These are phyloP conservation scores for Anhinga anhinga DNA, from an alignment of 2,113 vertebrate genomes.

Conservation along the genomic window DNA sequence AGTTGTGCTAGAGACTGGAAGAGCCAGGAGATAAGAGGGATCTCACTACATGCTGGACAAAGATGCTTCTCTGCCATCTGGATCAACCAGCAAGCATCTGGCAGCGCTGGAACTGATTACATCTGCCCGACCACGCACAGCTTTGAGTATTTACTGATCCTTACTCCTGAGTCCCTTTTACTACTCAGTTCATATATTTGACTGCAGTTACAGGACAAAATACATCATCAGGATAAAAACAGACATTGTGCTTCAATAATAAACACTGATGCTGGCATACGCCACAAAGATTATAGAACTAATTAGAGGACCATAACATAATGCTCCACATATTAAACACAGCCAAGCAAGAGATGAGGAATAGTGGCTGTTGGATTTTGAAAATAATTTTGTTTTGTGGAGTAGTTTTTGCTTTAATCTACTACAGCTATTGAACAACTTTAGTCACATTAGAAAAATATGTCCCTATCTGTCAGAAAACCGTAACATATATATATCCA, in stretches of 20 bases:
- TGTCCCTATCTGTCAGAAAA: background rate
- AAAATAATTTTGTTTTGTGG: background rate
- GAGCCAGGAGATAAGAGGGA: background rate
- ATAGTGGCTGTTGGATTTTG: background rate
- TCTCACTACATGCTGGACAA: background rate
- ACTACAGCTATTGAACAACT: background rate
- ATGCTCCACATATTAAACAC: background rate
- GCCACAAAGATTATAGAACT: background rate
- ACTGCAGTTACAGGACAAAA: background rate
- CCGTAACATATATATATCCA: fast-evolving
- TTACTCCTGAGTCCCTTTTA: background rate
- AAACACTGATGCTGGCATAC: background rate
- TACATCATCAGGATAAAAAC: background rate
- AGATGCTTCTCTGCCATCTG: background rate
- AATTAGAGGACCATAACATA: background rate
- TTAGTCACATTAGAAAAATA: background rate
- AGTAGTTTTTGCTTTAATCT: background rate
- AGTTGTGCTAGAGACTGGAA: background rate
- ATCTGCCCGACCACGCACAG: background rate
- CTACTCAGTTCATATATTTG: background rate
- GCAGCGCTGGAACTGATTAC: background rate
- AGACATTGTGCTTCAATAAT: background rate
- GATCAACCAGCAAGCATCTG: background rate
- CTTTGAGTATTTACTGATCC: background rate
- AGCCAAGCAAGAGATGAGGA: background rate